These are phyloP conservation scores for Drosophila funebris DNA, from an alignment of 1,140 invertebrate genomes.

Conservation along the genomic window DNA sequence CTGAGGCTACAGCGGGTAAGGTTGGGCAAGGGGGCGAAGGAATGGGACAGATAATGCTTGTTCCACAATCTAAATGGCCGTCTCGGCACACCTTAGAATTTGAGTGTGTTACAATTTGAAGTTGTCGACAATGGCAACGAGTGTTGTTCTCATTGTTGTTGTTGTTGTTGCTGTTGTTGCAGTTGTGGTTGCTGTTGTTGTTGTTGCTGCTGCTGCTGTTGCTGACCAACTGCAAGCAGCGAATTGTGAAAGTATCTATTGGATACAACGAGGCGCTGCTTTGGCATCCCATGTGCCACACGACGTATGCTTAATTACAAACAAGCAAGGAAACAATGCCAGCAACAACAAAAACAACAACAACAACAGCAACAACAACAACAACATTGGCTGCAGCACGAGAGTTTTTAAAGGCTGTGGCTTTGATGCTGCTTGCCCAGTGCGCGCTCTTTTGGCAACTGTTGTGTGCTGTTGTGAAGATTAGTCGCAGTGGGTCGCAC, in stretches of 20 bases:
- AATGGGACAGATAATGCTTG: constrained; percentile 68
- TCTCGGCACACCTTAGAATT: constrained; percentile 80
- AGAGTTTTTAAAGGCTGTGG: constrained; percentile 27
- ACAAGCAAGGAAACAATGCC: constrained; percentile 65
- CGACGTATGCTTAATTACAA: constrained; percentile 81
- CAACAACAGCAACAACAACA: neutral
- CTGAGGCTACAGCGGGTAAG: neutral
- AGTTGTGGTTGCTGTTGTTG: constrained; percentile 15
- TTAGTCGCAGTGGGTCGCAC: constrained; percentile 82
- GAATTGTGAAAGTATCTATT: constrained; percentile 77
- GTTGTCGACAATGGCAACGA: constrained; percentile 77
- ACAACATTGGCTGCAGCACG: neutral
- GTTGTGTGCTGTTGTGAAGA: constrained; percentile 62
- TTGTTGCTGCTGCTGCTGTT: constrained; percentile 21
- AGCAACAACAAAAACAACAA: constrained; percentile 30
- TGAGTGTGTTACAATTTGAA: constrained; percentile 80
- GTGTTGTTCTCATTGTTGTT: constrained; percentile 45
- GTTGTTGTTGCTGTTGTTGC: constrained; percentile 36
- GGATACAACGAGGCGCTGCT: constrained; percentile 48
- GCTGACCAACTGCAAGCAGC: constrained; percentile 72
- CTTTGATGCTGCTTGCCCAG: constrained; percentile 52
- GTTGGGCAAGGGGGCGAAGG: neutral
- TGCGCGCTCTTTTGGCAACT: constrained; percentile 18
- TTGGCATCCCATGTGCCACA: constrained; percentile 78
- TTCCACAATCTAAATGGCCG: constrained; percentile 80